phyloP scores from a whole-genome alignment of 2,113 vertebrate genomes.

The Choloepus hoffmanni region DNA sequence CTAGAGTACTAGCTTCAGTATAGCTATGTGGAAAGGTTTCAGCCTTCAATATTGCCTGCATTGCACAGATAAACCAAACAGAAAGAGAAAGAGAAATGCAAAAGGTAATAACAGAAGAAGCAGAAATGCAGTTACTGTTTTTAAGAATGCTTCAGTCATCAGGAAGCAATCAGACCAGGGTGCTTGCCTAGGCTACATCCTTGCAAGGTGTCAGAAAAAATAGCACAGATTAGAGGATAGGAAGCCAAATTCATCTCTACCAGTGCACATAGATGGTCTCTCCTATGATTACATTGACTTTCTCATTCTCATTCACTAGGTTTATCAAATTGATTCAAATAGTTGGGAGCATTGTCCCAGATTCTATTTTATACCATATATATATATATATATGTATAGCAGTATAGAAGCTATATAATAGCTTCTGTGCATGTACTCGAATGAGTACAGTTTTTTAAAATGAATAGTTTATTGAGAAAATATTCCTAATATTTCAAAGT shows the following conservation, averaged over 20 bases:
- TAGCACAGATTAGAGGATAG: not conserved
- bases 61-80: conserved; percentile 16
- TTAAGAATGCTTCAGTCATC: not conserved
- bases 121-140: not conserved
- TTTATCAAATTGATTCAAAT: not conserved
- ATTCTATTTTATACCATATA: not conserved
- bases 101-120: not conserved
- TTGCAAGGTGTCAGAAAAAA: not conserved
- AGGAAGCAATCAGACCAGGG: not conserved
- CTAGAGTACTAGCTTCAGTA: not conserved
- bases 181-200: not conserved
- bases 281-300: not conserved
- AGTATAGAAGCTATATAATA: not conserved
- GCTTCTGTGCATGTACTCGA: not conserved
- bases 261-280: not conserved
- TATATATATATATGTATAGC: not conserved
- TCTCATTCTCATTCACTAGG: not conserved
- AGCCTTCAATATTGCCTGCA: not conserved
- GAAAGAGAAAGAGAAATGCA: not conserved
- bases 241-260: not conserved
- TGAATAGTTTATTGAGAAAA: not conserved
- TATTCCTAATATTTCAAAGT: conserved; percentile 7
- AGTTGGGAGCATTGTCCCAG: not conserved
- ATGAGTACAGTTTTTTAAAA: conserved; percentile 30
- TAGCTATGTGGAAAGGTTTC: not conserved